Evolutionary conservation across 2,113 vertebrate genomes (phyloP), one percentile per base, ranked within the genome.

Genomic region (Chaetops frenatus): DNA sequence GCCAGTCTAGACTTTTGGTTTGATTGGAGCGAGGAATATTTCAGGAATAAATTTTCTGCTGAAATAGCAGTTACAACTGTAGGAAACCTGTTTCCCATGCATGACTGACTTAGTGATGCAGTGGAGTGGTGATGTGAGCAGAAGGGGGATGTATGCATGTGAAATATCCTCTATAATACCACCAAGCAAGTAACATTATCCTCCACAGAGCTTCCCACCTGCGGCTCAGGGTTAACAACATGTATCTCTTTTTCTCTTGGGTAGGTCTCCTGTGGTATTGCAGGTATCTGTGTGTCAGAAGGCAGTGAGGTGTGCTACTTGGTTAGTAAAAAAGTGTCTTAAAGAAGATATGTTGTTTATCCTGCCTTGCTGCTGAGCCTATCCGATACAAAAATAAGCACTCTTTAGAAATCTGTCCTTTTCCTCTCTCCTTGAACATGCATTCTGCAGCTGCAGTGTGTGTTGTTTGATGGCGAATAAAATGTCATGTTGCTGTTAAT

Each of bases 1-100:
- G 81, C 28, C 67, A 57, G 42, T 87, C 48, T 80, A 13, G 10
- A 66, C 82, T 91, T 91, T 69, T 42, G 25, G 28, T 72, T 92
- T 87, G 87, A 77, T 70, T 86, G 62, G 64, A 81, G 29, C 1
- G 40, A 79, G 65, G 94, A 93, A 54, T 93, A 92, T 86, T 95
- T 94, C 35, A 36, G 80, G 79, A 80, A 70, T 78, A 62, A 45
- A 62, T 90, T 95, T 96, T 82, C 88, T 96, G 94, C 95, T 95
- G 95, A 96, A 93, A 90, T 83, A 95, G 93, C 74, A 58, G 84
- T 90, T 96, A 64, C 23, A 73, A 78, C 31, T 93, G 81, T 84
- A 83, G 82, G 82, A 92, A 93, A 92, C 93, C 92, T 94, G 92
- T 90, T 96, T 82, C 81, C 95, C 82, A 76, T 96, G 94, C 87